Conservation (phyloP, 2,113 vertebrate genomes). For the Hucho hucho region DNA sequence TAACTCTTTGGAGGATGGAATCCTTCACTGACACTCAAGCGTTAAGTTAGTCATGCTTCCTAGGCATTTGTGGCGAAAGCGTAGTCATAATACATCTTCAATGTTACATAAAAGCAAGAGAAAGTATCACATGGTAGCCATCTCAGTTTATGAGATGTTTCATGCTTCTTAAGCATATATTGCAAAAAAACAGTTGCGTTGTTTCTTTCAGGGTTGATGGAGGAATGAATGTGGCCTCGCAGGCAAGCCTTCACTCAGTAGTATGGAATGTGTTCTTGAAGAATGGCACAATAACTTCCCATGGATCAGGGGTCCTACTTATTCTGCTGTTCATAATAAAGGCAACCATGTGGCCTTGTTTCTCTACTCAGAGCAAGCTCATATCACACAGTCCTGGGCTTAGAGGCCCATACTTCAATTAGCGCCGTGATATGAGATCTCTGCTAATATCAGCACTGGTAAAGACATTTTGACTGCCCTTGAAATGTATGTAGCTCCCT, state of each 20-base stretch:
- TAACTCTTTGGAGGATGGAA: conserved; percentile 46
- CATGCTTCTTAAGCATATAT: conserved; percentile 72
- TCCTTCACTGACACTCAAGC: conserved; percentile 38
- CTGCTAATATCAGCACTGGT: not conserved
- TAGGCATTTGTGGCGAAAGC: conserved; percentile 16
- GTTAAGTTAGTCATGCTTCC: conserved; percentile 53
- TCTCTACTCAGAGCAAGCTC: not conserved
- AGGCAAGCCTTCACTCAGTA: conserved; percentile 48
- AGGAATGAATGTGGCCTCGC: conserved; percentile 57
- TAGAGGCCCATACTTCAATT: not conserved
- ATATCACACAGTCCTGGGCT: not conserved
- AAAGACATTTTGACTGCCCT: not conserved
- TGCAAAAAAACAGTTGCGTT: conserved; percentile 59
- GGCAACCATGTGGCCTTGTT: not conserved
- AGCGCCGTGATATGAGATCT: not conserved
- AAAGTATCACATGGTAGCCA: conserved; percentile 45
- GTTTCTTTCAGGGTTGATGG: conserved; percentile 34
- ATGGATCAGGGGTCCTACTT: conserved; percentile 49
- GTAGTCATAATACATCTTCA: conserved; percentile 40
- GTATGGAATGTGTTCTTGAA: conserved; percentile 56
- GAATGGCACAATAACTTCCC: conserved; percentile 56
- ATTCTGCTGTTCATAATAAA: conserved; percentile 48
- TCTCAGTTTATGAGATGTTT: conserved; percentile 67
- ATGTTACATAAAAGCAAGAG: conserved; percentile 40
- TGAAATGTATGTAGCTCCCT: not conserved